phyloP scores from a whole-genome alignment of 2,888 invertebrate species.

The Coremacera marginata region DNA sequence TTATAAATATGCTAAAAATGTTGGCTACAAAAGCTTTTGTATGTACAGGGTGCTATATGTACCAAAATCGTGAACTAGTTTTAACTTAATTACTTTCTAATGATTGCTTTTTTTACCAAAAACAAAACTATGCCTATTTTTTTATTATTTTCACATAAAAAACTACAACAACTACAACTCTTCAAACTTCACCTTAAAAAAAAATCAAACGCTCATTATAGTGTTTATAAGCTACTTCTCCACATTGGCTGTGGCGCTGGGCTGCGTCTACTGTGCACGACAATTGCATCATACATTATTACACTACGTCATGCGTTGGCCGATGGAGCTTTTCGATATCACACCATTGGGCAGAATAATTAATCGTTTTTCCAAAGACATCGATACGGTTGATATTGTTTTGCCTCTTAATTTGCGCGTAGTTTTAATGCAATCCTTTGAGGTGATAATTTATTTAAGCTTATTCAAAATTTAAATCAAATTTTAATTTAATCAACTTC shows the following conservation, averaged over 20 bases:
- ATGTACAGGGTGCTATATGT: background rate
- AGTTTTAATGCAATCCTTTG: conserved; percentile 65
- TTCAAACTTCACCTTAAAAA: background rate
- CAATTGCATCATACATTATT: conserved; percentile 74
- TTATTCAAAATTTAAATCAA: background rate
- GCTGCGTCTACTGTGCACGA: conserved; percentile 73
- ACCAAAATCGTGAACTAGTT: background rate
- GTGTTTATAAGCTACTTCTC: conserved; percentile 63
- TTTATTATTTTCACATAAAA: background rate
- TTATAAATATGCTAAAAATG: background rate
- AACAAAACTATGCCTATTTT: too few species aligned
- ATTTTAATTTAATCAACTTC: background rate
- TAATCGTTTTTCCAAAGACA: conserved; percentile 75
- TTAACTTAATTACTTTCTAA: too few species aligned
- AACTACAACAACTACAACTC: background rate
- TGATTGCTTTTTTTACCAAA: too few species aligned
- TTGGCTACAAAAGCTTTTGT: background rate
- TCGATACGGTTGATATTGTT: conserved; percentile 73
- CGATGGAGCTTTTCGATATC: conserved; percentile 82
- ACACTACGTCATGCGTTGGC: conserved; percentile 75
- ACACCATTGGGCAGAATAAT: conserved; percentile 83
- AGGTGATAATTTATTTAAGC: conserved; percentile 63
- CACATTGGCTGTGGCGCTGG: conserved; percentile 67
- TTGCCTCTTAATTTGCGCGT: conserved; percentile 69
- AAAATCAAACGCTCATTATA: conserved; percentile 46